Conservation (phyloP, 1,140 invertebrate species). For the Parapsyche elsis region DNA sequence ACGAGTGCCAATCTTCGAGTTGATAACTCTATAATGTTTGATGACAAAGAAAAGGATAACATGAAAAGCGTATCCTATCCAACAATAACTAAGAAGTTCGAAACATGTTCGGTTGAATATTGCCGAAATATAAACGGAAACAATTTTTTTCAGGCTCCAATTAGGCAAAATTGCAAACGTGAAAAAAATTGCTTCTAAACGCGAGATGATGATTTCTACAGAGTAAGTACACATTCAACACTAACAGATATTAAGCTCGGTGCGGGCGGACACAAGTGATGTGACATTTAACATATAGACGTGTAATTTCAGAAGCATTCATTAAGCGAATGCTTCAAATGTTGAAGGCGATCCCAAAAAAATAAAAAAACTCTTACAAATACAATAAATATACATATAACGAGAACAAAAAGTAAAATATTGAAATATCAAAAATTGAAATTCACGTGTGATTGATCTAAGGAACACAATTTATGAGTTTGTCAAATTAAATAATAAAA, state of each 20-base stretch:
- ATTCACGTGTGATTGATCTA: neutral
- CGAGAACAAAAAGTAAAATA: neutral
- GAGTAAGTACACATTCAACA: conserved; percentile 43
- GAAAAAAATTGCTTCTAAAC: conserved; percentile 16
- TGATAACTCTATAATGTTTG: neutral
- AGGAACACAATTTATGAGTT: conserved; percentile 35
- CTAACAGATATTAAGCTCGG: conserved; percentile 50
- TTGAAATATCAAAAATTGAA: neutral
- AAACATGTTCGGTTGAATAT: neutral
- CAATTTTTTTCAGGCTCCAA: conserved; percentile 11
- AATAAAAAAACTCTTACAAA: neutral
- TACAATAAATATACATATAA: neutral
- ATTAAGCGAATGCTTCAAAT: conserved; percentile 36
- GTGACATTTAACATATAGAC: conserved; percentile 34
- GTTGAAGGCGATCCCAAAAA: neutral
- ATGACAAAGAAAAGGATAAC: neutral
- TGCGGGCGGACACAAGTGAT: conserved; percentile 40
- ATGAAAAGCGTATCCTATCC: neutral
- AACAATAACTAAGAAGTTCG: neutral
- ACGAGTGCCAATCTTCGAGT: no score
- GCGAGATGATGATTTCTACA: conserved; percentile 37
- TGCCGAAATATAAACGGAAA: neutral
- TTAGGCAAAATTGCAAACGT: neutral
- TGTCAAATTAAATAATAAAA: conserved; percentile 25
- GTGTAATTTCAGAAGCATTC: conserved; percentile 33